Evolutionary conservation across 1,140 invertebrate species (phyloP), one percentile per base, ranked within the genome.

Genomic region (Aphelenchoides fujianensis): DNA sequence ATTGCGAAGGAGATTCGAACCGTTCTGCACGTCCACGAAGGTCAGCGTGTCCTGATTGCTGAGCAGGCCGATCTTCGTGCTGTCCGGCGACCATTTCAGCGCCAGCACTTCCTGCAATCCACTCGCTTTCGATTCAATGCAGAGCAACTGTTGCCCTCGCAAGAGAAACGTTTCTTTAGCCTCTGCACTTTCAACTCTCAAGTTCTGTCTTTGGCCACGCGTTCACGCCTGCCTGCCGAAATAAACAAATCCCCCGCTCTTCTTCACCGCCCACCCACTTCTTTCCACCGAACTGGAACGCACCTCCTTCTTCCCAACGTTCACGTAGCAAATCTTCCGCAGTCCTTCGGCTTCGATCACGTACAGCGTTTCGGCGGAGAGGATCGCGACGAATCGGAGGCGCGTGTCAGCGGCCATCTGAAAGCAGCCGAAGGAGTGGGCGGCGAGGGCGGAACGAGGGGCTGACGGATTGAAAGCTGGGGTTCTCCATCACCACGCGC

Each of bases 31-130:
- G 37, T 69, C 67, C 27, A 69, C 64, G 12, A 69, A 68, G 12
- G 63, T 12, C 1, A 69, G 16, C 12, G 70, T 71, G 36, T 71
- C 70, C 28, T 74, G 16, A 19, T 72, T 74, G 28, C 34, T 61
- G 35, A 71, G 37, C 53, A 74, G 16, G 23, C 71, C 70, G 36
- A 71, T 74, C n/a, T 57, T 67, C 3, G 23, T 52, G 37, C 71
- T 59, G 71, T 74, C 52, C 32, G 66, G 23, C n/a, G 70, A 71
- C 70, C 70, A 71, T 74, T 74, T 71, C 16, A 71, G 32, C 16
- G 70, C 9, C 1, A 71, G 9, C 55, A 71, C 70, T 19, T 71
- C 34, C 70, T 71, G 69, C 28, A 68, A n/a, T n/a, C n/a, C n/a
- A n/a, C n/a, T n/a, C n/a, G n/a, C n/a, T n/a, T n/a, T n/a, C n/a